Percentiles rank a stretch among this genome's conserved stretches.
These are phyloP conservation scores for Machimus rusticus DNA, from an alignment of 2,888 invertebrate genomes.

Conservation along the genomic window DNA sequence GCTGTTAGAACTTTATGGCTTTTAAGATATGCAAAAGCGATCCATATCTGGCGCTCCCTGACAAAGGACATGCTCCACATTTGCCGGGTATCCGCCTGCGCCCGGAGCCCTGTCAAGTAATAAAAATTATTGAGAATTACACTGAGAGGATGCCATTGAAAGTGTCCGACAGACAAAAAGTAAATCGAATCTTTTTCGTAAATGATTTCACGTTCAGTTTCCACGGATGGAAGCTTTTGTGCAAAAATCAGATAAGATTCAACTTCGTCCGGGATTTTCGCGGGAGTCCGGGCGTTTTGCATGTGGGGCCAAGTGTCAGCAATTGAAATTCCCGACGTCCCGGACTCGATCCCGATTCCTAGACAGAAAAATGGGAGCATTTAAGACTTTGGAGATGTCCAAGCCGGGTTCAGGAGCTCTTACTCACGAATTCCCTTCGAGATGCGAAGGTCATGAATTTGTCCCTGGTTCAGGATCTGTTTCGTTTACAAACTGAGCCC, in stretches of 20 bases:
- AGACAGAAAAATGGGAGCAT: not conserved
- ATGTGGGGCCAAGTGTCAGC: not conserved
- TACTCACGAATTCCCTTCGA: not conserved
- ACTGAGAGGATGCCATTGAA: not conserved
- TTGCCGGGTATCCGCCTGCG: not conserved
- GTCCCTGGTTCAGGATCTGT: not conserved
- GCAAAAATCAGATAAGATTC: not conserved
- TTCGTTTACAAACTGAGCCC: not conserved
- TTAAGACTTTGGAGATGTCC: not conserved
- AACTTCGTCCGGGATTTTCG: not conserved
- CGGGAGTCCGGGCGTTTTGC: not conserved
- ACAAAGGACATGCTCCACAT: not conserved
- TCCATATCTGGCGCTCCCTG: not conserved
- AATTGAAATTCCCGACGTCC: not conserved
- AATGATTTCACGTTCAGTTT: not conserved
- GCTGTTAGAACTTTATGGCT: not conserved
- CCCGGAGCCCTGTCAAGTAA: not conserved
- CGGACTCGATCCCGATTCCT: not conserved
- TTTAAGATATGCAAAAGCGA: slow-evolving; percentile 21
- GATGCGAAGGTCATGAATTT: not conserved
- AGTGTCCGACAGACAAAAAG: not conserved
- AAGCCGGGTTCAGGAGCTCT: not conserved
- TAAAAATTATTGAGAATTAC: not conserved
- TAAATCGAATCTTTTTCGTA: not conserved
- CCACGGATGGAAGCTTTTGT: not conserved